These are phyloP conservation scores for Trichomalopsis sarcophagae DNA, from an alignment of 1,140 invertebrate species.

Conservation along the genomic window DNA sequence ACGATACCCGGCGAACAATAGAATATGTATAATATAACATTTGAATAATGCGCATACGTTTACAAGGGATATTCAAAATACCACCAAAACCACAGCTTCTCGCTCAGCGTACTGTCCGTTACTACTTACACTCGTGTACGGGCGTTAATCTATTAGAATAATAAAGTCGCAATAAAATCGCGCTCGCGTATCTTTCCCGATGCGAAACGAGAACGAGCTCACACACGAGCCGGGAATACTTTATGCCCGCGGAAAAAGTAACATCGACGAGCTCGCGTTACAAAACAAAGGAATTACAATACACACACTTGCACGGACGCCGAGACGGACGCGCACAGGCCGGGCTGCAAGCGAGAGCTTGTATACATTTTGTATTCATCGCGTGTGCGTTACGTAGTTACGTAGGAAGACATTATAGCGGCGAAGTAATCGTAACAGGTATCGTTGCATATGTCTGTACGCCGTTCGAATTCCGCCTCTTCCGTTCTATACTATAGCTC, in stretches of 20 bases:
- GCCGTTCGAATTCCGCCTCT: neutral
- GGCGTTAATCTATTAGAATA: neutral
- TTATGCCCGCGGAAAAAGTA: neutral
- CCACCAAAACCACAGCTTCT: neutral
- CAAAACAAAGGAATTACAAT: constrained; percentile 41
- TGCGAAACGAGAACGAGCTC: neutral
- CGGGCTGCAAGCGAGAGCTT: neutral
- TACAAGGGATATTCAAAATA: neutral
- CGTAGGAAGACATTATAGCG: constrained; percentile 21
- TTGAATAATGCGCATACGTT: neutral
- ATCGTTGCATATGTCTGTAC: neutral
- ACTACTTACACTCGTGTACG: neutral
- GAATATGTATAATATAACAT: neutral
- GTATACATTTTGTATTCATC: constrained; percentile 30
- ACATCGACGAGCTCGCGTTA: constrained; percentile 12
- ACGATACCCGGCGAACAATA: neutral
- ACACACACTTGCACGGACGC: neutral
- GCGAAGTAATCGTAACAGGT: constrained; percentile 21
- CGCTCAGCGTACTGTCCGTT: neutral
- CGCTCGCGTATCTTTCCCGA: neutral
- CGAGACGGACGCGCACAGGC: neutral
- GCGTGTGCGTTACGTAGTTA: constrained; percentile 22
- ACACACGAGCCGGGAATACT: neutral
- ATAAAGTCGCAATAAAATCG: neutral
- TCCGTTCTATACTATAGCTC: too few species aligned